These are phyloP conservation scores for Tetramorium bicarinatum DNA, from an alignment of 2,888 invertebrate genomes.

Conservation along the genomic window DNA sequence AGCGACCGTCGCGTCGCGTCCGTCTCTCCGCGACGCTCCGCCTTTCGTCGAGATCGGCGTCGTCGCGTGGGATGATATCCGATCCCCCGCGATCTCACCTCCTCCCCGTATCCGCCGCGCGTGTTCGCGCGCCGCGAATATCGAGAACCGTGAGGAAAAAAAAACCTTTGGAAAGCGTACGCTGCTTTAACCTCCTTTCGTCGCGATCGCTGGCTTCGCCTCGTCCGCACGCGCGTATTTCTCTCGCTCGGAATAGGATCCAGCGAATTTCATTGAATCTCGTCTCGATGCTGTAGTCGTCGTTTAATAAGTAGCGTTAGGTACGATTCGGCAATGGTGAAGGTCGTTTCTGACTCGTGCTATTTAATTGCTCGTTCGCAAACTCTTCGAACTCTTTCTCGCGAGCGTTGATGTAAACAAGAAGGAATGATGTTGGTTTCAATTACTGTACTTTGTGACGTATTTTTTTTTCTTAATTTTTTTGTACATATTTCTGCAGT, in stretches of 20 bases:
- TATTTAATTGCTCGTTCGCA: not conserved
- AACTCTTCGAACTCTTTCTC: not conserved
- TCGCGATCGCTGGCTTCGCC: not conserved
- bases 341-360: not conserved
- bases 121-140: not conserved
- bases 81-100: not conserved
- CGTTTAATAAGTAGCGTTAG: not conserved
- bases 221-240: not conserved
- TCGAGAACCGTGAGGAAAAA: not conserved
- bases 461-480: not conserved
- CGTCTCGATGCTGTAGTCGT: not conserved
- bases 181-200: constrained; percentile 8
- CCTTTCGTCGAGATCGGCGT: not conserved
- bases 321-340: not conserved
- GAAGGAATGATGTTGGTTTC: not conserved
- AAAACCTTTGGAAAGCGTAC: not conserved
- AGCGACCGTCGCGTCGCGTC: not conserved
- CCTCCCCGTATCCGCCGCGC: not conserved
- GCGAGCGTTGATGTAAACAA: not conserved
- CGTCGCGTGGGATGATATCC: no score
- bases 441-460: not conserved
- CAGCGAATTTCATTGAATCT: not conserved
- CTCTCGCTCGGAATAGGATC: no score
- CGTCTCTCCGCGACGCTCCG: not conserved
- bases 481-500: not conserved